Evolutionary conservation across 2,888 invertebrate species (phyloP), one percentile per base, ranked within the genome.

Genomic region (Octonoba sinensis): DNA sequence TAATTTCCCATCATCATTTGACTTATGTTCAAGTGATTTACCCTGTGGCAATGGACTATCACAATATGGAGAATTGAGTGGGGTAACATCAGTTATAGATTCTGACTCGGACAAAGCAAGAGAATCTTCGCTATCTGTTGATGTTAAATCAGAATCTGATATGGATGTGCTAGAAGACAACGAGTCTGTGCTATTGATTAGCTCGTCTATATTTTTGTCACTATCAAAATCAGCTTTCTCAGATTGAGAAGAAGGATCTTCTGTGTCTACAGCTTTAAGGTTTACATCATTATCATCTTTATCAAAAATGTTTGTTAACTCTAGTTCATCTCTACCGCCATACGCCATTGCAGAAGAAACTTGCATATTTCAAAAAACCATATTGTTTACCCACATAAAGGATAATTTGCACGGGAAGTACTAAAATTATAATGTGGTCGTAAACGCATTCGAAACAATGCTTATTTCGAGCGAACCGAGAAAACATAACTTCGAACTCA

Each of bases 31-130:
- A 22, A 51, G 18, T 27, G 57, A 49, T 49, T 57, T 60, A 54
- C 44, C 54, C 49, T 57, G 78, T 12, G 71, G 79, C 22, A 74
- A 56, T 18, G 83, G 83, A 36, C 83, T 83, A 51, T 83, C 71
- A 60, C 79, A 83, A 60, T 83, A 83, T 12, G 83, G 83, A 44
- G 83, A 83, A 75, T 79, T 79, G 12, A 83, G 46, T 4, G 83
- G 83, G n/a, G 83, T 83, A 18, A 83, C 83, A 71, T 83, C 83
- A n/a, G 83, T 83, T n/a, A 83, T 83, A 18, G 83, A 83, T 79
- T 83, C 83, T 18, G 79, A 79, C 24, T 83, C 83, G 1, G 83
- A 79, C 16, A 83, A 57, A 3, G 79, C 79, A n/a, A 83, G 74
- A 3, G 83, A 83, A 71, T 79, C 83, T 3, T 83, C 83, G 47